Evolutionary conservation across 2,113 vertebrate genomes (phyloP), one percentile per base, ranked within the genome.

Genomic region (pig (Sus scrofa)): DNA sequence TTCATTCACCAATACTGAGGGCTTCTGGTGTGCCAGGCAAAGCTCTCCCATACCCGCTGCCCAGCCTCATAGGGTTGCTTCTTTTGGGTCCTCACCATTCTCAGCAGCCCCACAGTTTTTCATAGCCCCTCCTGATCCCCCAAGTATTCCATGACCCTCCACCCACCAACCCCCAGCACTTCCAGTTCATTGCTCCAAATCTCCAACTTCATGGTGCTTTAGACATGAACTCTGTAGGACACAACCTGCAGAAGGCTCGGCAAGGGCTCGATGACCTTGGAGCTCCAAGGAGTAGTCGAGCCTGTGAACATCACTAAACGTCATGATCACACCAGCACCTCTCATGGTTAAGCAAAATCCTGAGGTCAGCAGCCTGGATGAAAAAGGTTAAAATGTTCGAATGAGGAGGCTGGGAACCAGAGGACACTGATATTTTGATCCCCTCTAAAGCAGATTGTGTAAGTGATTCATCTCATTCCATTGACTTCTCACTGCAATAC

Each of bases 181-280:
- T 82, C 50, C 3, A 60, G 52, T 2, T n/a, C 19, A 24, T 20
- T 19, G 5, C 19, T 82, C 32, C 67, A 68, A 68, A n/a, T 11
- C 13, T 27, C 37, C 11, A 15, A 9, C 56, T 60, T 58, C 50
- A 32, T 0, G 26, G 65, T 0, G 0, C 50, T 22, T 20, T n/a
- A 2, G 1, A 56, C 2, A 4, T 37, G 16, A 13, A 1, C n/a
- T 24, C 54, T 9, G 0, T 15, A 3, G 19, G 26, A 20, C 50
- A 19, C 79, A 52, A 10, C 54, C 44, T 4, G 9, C 9, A 6
- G 26, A 34, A 73, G 65, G 34, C 14, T 18, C 44, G 78, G 34
- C 12, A 6, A 37, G 14, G 50, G 15, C 13, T 20, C 3, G 4
- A 1, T 6, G 81, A 22, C 7, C 15, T 13, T 2, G 34, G 12